phyloP scores from a whole-genome alignment of 2,888 invertebrate genomes.

The Trachelus stipa region DNA sequence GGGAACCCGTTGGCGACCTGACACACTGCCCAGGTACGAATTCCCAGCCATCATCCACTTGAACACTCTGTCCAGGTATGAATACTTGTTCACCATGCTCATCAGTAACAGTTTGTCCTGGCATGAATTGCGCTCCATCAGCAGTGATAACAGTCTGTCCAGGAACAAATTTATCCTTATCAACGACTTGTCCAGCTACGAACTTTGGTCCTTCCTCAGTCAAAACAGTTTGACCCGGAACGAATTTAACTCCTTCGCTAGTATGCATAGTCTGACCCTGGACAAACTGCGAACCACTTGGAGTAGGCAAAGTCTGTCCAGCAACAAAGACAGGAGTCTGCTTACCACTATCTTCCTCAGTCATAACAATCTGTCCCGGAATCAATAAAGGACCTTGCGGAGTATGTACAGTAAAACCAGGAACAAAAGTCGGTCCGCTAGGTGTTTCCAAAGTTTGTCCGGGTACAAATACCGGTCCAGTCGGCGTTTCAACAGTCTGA shows the following conservation, averaged over 20 bases:
- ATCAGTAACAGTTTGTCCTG: slow-evolving; percentile 73
- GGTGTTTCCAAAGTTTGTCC: slow-evolving; percentile 81
- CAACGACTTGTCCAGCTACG: slow-evolving; percentile 72
- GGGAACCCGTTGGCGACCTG: slow-evolving; percentile 69
- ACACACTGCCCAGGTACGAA: slow-evolving; percentile 76
- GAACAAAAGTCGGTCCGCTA: slow-evolving; percentile 76
- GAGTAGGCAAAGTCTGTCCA: slow-evolving; percentile 75
- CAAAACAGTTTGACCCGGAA: slow-evolving; percentile 74
- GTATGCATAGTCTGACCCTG: slow-evolving; percentile 75
- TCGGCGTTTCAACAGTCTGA: slow-evolving; percentile 78
- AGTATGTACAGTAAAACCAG: slow-evolving; percentile 78
- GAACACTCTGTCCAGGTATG: slow-evolving; percentile 74
- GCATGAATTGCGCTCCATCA: slow-evolving; percentile 70
- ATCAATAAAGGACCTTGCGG: slow-evolving; percentile 77
- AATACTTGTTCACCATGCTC: slow-evolving; percentile 73
- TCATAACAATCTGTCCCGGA: slow-evolving; percentile 77
- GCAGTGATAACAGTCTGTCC: slow-evolving; percentile 58
- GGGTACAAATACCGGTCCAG: slow-evolving; percentile 79
- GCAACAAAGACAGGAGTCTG: slow-evolving; percentile 74
- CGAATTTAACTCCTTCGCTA: slow-evolving; percentile 71
- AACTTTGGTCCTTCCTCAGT: slow-evolving; percentile 75
- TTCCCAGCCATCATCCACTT: slow-evolving; percentile 70
- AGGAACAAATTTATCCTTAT: slow-evolving; percentile 63
- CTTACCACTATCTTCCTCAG: slow-evolving; percentile 69
- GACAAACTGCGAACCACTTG: slow-evolving; percentile 69